A percentile compares a stretch with the other conserved stretches of the same genome.
Evolutionary conservation across 2,888 invertebrate genomes (phyloP).

Genomic region (Xiphydria camelus): DNA sequence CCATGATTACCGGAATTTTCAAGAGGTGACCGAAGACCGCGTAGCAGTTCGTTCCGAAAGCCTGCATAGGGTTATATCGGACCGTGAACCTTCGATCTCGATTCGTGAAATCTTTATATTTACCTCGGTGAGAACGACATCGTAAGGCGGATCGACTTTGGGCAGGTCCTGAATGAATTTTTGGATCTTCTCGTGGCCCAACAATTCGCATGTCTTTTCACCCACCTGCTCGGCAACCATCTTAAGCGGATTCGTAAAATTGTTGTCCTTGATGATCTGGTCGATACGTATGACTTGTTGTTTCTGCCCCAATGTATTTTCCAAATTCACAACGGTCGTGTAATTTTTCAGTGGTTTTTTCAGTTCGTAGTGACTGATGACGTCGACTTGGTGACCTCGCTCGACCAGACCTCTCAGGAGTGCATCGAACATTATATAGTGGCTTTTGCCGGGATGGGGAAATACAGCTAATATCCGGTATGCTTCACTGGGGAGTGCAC

Average conservation of each 20-base stretch:
- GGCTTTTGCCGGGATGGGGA: constrained; percentile 57
- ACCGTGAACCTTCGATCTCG: not conserved
- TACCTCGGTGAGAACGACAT: constrained; percentile 12
- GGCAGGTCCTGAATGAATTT: constrained; percentile 21
- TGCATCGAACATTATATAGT: constrained; percentile 56
- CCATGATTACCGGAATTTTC: constrained; percentile 30
- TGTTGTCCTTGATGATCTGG: constrained; percentile 6
- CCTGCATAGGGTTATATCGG: constrained; percentile 16
- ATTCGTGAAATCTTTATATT: not conserved
- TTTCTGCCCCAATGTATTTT: constrained; percentile 15
- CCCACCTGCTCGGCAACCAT: not conserved
- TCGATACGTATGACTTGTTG: constrained; percentile 15
- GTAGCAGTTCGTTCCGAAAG: constrained; percentile 32
- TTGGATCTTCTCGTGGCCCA: constrained; percentile 27
- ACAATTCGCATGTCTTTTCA: constrained; percentile 25
- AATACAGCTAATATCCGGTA: constrained; percentile 56
- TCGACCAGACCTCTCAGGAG: constrained; percentile 53
- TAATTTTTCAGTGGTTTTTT: constrained; percentile 24
- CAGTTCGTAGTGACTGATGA: constrained; percentile 31
- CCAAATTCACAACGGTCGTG: constrained; percentile 23
- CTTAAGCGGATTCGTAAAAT: constrained; percentile 19
- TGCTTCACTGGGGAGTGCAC: too few relatives aligned
- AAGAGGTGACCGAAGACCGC: constrained; percentile 34
- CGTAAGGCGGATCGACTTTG: constrained; percentile 9
- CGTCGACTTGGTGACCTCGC: constrained; percentile 56